Conservation (phyloP, 2,888 invertebrate species). For the Elgonia sp. region DNA sequence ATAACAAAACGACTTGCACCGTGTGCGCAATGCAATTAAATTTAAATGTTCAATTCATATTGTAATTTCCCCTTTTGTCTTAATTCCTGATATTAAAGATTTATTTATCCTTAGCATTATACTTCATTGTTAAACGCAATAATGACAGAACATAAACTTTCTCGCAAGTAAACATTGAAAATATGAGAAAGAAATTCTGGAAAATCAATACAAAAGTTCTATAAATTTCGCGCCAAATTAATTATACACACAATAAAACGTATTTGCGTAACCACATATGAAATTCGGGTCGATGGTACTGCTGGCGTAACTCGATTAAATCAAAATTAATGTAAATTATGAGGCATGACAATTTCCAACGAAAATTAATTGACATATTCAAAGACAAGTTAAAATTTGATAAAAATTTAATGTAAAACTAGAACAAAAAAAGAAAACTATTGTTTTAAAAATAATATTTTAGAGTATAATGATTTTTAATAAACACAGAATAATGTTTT, state of each 20-base stretch:
- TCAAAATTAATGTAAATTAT: conserved; percentile 38
- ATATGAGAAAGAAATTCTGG: background rate
- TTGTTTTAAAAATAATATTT: too few species aligned
- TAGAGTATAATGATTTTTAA: too few species aligned
- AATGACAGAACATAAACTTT: background rate
- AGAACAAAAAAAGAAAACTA: too few species aligned
- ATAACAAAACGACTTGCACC: too few species aligned
- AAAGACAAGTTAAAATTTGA: too few species aligned
- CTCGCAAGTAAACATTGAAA: background rate
- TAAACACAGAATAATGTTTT: too few species aligned
- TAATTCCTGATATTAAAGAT: background rate
- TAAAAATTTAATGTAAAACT: too few species aligned
- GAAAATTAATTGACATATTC: conserved; percentile 18
- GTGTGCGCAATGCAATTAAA: too few species aligned
- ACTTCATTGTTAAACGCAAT: background rate
- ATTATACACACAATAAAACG: conserved; percentile 6
- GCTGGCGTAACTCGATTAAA: conserved; percentile 18
- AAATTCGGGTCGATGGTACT: conserved; percentile 10
- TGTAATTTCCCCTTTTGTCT: background rate
- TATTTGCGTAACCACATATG: conserved; percentile 13
- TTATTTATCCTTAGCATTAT: background rate
- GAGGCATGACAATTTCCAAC: background rate
- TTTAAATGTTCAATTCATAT: too few species aligned
- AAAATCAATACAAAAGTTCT: conserved; percentile 1
- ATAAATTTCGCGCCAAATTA: conserved; percentile 7